Conservation (phyloP, 2,888 invertebrate species). For the Drosophila anomalipes region DNA sequence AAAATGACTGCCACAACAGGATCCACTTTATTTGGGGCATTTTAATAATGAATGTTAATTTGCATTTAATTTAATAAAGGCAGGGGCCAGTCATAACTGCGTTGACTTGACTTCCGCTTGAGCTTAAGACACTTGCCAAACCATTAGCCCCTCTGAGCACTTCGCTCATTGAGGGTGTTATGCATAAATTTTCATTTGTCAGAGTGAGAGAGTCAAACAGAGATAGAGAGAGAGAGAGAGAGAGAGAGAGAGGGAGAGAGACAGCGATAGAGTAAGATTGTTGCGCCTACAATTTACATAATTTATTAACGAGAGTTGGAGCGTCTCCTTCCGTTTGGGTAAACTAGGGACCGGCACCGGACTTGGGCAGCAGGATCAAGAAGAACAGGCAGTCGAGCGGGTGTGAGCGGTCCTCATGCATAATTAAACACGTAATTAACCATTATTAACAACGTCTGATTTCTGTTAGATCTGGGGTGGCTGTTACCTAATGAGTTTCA, state of each 20-base stretch:
- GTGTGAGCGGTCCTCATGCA: conserved; percentile 66
- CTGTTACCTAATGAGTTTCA: conserved; percentile 72
- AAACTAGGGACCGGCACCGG: conserved; percentile 32
- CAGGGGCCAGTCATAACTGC: conserved; percentile 56
- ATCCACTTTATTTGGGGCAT: conserved; percentile 29
- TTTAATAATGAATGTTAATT: conserved; percentile 64
- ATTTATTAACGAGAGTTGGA: conserved; percentile 79
- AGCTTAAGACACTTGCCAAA: conserved; percentile 64
- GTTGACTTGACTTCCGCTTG: conserved; percentile 64
- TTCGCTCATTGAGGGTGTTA: conserved; percentile 23
- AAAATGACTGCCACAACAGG: conserved; percentile 2
- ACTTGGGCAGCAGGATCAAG: conserved; percentile 36
- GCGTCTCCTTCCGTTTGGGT: conserved; percentile 71
- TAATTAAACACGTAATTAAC: conserved; percentile 81
- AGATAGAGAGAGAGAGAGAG: not conserved
- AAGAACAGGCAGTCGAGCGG: not conserved
- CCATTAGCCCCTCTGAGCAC: conserved; percentile 41
- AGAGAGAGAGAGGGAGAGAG: not conserved
- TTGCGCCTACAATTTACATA: conserved; percentile 78
- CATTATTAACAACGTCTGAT: conserved; percentile 80
- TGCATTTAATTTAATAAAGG: conserved; percentile 67
- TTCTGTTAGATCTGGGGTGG: conserved; percentile 58
- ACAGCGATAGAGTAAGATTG: conserved; percentile 39
- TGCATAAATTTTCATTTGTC: conserved; percentile 68
- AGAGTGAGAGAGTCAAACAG: conserved; percentile 1